Evolutionary conservation across 2,797 vertebrate species (phyloP), one percentile per base, ranked within the genome.

Genomic region (Acomys russatus): DNA sequence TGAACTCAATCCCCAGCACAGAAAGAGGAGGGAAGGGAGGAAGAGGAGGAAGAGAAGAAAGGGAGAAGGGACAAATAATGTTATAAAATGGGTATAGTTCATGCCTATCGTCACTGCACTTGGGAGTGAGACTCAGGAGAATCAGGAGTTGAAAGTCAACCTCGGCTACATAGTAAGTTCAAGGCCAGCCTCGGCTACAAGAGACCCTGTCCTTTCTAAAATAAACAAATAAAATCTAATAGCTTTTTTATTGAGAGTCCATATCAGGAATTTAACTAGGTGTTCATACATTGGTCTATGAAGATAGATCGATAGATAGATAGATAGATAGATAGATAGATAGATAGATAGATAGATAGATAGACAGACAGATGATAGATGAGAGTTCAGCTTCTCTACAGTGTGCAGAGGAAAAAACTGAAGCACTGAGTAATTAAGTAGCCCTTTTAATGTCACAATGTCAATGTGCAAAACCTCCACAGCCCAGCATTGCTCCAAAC

Each of bases 401-500:
- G 17, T 35, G 17, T 51, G 51, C 44, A 66, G 49, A 84, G 17
- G 78, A 85, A 56, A 80, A 91, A 78, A 89, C 25, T n/a, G 87
- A 94, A 64, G 8, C 25, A 92, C 9, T 59, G 44, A 38, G n/a
- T 59, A n/a, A 1, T 80, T 86, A 91, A 54, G 23, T 30, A 51
- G 77, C 30, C 38, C 74, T 79, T 12, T 71, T 17, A 28, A 68
- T 51, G 25, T 86, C 61, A 86, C 70, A 78, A 44, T 70, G 28
- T 44, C 59, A 76, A 25, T 49, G 38, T 28, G 25, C 12, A 76
- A 76, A 76, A 49, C 38, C 73, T 76, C 49, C 73, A 76, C 25
- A 63, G 30, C 30, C 70, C 28, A 33, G 23, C 38, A 94, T 78
- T 86, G 88, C 49, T 89, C 28, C 63, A 93, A 96, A 96, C 30